These are phyloP conservation scores for Pseudois nayaur DNA, from an alignment of 2,113 vertebrate genomes.

Conservation along the genomic window DNA sequence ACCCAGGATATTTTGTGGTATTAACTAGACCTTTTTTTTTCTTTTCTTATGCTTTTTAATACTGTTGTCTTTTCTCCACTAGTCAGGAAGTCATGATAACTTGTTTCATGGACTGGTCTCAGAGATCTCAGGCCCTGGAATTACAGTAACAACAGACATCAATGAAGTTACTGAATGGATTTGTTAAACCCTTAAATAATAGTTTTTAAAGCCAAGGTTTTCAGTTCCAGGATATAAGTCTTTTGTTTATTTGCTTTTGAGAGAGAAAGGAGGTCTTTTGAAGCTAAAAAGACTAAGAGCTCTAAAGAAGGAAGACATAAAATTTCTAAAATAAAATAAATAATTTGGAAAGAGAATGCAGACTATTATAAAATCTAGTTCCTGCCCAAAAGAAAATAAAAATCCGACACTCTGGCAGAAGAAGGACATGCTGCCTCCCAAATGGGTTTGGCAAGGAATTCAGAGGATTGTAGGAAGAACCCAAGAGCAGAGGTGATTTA, in stretches of 20 bases:
- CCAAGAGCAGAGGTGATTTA: neutral
- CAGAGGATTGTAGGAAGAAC: neutral
- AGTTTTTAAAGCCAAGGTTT: neutral
- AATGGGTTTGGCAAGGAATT: neutral
- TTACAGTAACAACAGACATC: neutral
- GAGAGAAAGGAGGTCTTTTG: neutral
- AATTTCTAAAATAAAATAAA: neutral
- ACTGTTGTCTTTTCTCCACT: neutral
- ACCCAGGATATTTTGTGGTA: neutral
- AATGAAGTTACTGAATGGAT: neutral
- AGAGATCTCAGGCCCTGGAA: neutral
- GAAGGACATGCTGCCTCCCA: neutral
- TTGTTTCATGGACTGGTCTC: neutral
- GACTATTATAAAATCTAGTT: neutral
- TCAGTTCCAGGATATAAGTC: neutral
- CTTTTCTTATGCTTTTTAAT: neutral
- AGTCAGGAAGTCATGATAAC: neutral
- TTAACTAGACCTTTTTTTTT: neutral
- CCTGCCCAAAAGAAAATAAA: neutral
- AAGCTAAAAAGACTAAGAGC: neutral
- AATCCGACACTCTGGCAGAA: neutral
- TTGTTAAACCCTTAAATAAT: neutral
- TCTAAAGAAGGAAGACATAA: neutral
- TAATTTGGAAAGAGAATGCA: neutral
- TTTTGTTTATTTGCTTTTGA: constrained; percentile 33